Conservation (phyloP, 1,140 invertebrate species). For the Plectrocnemia conspersa region DNA sequence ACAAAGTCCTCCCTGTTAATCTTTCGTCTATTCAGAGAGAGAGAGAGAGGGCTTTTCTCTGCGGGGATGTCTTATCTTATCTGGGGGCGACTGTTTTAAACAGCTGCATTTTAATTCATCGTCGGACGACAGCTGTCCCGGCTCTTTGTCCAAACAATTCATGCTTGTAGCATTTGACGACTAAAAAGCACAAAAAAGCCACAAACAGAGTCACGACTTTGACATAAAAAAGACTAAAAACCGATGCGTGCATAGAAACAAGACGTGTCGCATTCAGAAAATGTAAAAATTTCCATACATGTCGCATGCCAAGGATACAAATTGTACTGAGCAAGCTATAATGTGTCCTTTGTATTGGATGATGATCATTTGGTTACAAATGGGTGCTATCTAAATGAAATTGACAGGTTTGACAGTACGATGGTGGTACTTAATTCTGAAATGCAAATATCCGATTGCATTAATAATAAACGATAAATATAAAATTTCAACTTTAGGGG, state of each 20-base stretch:
- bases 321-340: not conserved
- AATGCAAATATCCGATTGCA: no score
- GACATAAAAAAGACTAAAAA: not conserved
- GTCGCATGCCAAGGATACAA: not conserved
- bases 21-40: not conserved
- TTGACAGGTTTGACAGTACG: no score
- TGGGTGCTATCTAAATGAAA: no score
- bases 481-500: no score
- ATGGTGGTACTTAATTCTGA: no score
- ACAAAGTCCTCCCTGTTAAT: slow-evolving; percentile 33
- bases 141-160: no score
- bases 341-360: not conserved
- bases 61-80: slow-evolving; percentile 32
- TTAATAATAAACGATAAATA: no score
- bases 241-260: not conserved
- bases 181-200: not conserved
- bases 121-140: slow-evolving; percentile 10
- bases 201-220: no score
- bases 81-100: slow-evolving; percentile 25
- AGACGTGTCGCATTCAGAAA: not conserved
- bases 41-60: not conserved
- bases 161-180: not conserved
- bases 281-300: not conserved
- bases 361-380: no score
- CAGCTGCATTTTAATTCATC: slow-evolving; percentile 32